These are phyloP conservation scores for Plemyria rubiginata DNA, from an alignment of 2,888 invertebrate species.

Conservation along the genomic window DNA sequence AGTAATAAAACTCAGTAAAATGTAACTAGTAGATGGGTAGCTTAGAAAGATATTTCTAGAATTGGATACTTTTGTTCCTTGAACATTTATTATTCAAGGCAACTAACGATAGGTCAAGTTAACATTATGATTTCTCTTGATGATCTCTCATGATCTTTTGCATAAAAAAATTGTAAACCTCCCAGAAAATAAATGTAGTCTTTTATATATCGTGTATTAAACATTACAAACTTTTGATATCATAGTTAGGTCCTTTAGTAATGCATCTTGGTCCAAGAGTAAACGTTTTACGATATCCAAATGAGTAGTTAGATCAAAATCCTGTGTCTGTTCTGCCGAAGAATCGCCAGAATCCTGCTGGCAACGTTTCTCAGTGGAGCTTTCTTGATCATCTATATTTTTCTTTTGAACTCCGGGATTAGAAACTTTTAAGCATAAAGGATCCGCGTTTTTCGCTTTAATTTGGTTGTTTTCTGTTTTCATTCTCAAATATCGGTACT, in stretches of 20 bases:
- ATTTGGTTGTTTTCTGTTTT: constrained; percentile 41
- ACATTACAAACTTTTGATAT: constrained; percentile 43
- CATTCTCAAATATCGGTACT: constrained; percentile 46
- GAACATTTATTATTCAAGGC: neutral
- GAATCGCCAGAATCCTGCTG: constrained; percentile 19
- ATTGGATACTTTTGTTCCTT: neutral
- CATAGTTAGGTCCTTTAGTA: constrained; percentile 56
- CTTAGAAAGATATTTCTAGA: constrained; percentile 1
- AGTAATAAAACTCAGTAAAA: constrained; percentile 8
- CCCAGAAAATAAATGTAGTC: no score
- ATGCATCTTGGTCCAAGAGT: constrained; percentile 58
- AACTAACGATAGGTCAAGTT: no score
- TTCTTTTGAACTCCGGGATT: constrained; percentile 29
- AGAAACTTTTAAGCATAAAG: constrained; percentile 16
- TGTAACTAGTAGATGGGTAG: constrained; percentile 5
- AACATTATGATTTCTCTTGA: no score
- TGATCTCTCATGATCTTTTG: no score
- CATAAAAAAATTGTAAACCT: no score
- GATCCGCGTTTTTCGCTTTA: constrained; percentile 18
- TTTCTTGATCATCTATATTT: constrained; percentile 7
- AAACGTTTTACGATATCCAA: constrained; percentile 58
- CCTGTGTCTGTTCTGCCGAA: constrained; percentile 20
- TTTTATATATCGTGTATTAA: neutral
- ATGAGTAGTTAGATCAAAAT: constrained; percentile 55
- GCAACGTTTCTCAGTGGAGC: neutral